Base-by-base conservation (phyloP, 2,113 vertebrate genomes). In the Campylomormyrus numenius region DNA sequence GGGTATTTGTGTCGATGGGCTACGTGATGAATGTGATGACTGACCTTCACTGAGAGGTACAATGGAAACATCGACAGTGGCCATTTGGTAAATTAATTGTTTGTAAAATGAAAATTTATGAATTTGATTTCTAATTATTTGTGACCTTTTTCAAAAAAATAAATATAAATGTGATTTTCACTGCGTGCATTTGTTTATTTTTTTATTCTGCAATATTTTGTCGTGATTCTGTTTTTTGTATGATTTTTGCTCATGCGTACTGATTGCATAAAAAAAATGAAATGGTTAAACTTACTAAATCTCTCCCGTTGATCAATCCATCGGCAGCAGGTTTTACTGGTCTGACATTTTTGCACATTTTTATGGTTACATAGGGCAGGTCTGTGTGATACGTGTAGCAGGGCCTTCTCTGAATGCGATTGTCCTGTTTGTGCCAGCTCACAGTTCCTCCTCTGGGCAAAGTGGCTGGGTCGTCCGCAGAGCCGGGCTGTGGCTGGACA, bases 31-130 rank as follows among this genome's bases (percentile, higher is more conserved):
- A 84, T 10, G 35, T 48, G 62, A 70, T 4, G 35, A 42, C 24
- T 50, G 19, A 27, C 21, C 45, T 50, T 86, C n/a, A 31, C n/a
- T 50, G 42, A 11, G 45, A 50, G n/a, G 21, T 9, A 49, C 84
- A 13, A 31, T 27, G 24, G 35, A 42, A 80, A 80, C 74, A 19
- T 80, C 0, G 35, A 39, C 35, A 19, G 15, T 42, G 74, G 83
- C n/a, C 19, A 48, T 91, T 87, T 58, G 88, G n/a, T 49, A 90
- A 84, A 89, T 85, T 42, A 85, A 88, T n/a, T 92, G 50, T 91
- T 90, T 92, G 48, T 91, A 90, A 91, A 90, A 45, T 88, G 48
- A 91, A 90, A 49, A 52, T 58, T 85, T 21, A 9, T 88, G 5
- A 48, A 80, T 80, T 80, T 80, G 1, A 80, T 80, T 77, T 80